These are phyloP conservation scores for Steinernema scapterisci DNA, from an alignment of 2,888 invertebrate species.

Conservation along the genomic window DNA sequence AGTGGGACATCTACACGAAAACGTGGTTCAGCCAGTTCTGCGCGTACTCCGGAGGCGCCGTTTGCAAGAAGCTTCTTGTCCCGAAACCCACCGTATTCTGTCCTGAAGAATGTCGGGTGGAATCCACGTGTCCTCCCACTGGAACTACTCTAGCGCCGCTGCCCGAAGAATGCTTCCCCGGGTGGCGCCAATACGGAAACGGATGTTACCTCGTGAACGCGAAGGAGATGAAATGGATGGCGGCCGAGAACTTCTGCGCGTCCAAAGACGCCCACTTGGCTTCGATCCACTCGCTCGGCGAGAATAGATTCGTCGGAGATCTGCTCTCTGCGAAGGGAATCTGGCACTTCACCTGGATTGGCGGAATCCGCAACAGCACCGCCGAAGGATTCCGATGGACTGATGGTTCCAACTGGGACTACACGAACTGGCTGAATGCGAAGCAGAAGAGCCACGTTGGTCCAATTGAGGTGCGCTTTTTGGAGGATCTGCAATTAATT, in stretches of 20 bases:
- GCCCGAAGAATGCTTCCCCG: not conserved
- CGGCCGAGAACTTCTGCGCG: not conserved
- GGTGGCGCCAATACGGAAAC: not conserved
- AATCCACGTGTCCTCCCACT: not conserved
- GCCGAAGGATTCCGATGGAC: not conserved
- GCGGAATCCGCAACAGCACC: conserved; percentile 13
- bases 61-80: conserved; percentile 1
- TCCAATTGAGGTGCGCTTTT: not conserved
- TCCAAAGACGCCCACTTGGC: not conserved
- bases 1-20: not conserved
- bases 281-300: not conserved
- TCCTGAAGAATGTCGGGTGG: not conserved
- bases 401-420: conserved; percentile 6
- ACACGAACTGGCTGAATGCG: not conserved
- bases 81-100: not conserved
- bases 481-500: not conserved
- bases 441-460: not conserved
- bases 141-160: not conserved
- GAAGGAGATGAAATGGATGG: conserved; percentile 15
- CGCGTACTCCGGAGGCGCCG: not conserved
- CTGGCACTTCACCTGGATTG: conserved; percentile 20
- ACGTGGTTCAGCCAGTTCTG: not conserved
- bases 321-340: not conserved
- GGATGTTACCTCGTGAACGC: conserved; percentile 4
- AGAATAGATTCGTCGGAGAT: not conserved